Percentiles rank a stretch among this genome's conserved stretches.
Conservation (phyloP, 1,140 invertebrate genomes). For the Phortica variegata region DNA sequence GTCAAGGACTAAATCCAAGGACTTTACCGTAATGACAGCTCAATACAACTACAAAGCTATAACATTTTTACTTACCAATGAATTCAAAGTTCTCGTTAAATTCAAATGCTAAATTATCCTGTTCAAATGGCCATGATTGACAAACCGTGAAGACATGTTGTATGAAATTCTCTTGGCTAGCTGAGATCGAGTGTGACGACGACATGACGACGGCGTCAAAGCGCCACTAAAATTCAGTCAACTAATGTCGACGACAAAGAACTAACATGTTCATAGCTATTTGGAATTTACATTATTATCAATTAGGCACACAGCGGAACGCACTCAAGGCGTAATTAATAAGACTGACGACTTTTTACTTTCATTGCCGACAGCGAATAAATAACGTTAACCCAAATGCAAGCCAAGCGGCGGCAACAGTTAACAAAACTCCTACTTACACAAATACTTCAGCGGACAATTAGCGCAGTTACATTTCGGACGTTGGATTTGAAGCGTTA, state of each 20-base stretch:
- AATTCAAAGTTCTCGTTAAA: slow-evolving; percentile 47
- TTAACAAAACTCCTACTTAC: too few species aligned
- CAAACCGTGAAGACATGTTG: slow-evolving; percentile 37
- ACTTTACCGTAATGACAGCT: too few species aligned
- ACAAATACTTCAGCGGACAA: slow-evolving; percentile 45
- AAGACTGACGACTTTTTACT: too few species aligned
- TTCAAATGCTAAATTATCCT: slow-evolving; percentile 25
- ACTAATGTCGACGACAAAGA: too few species aligned
- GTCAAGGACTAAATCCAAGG: not conserved
- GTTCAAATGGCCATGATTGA: slow-evolving; percentile 1
- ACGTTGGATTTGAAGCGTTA: slow-evolving; percentile 21
- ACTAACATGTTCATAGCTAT: not conserved
- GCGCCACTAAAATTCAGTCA: not conserved
- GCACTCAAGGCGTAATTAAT: too few species aligned
- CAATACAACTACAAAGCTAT: too few species aligned
- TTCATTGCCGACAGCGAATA: too few species aligned
- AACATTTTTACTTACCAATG: slow-evolving; percentile 25
- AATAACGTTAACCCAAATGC: too few species aligned
- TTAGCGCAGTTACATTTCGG: slow-evolving; percentile 44
- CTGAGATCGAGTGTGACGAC: slow-evolving; percentile 17
- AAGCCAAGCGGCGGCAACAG: too few species aligned
- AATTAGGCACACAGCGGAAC: not conserved
- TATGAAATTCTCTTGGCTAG: slow-evolving; percentile 30
- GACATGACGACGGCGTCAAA: slow-evolving; percentile 17
- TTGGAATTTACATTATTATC: not conserved